phyloP scores from a whole-genome alignment of 2,888 invertebrate genomes.

The Brenthis hecate region DNA sequence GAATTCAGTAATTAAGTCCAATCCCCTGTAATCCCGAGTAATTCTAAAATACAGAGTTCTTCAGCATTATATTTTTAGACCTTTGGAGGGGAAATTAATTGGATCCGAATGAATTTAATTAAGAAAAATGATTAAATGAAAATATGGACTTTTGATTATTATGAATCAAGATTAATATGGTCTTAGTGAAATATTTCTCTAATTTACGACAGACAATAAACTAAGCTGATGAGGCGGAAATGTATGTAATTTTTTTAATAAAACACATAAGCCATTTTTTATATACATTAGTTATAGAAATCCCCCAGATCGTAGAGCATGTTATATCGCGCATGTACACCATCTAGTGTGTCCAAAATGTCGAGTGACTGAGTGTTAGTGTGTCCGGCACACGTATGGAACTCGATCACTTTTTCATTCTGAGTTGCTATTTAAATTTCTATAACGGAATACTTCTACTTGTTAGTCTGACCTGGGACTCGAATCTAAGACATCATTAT shows the following conservation, averaged over 20 bases:
- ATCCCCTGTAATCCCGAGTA: constrained; percentile 65
- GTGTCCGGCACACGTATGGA: no score
- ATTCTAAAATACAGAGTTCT: constrained; percentile 56
- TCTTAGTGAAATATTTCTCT: constrained; percentile 2
- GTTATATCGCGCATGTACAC: no score
- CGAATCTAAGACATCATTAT: no score
- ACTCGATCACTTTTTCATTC: no score
- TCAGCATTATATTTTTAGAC: constrained; percentile 58
- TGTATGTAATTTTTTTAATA: constrained; percentile 4
- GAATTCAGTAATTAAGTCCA: constrained; percentile 61
- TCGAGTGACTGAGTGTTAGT: no score
- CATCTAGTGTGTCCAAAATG: no score
- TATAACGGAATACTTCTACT: no score
- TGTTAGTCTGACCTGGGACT: no score
- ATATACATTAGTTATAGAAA: no score
- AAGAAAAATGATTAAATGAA: constrained; percentile 17
- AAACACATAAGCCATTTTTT: no score
- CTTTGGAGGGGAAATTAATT: constrained; percentile 23
- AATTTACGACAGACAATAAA: background rate
- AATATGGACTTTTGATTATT: constrained; percentile 11
- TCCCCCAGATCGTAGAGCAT: no score
- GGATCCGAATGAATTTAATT: constrained; percentile 24
- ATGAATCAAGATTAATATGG: background rate
- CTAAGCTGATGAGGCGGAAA: background rate
- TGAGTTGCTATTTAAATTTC: no score